Conservation (phyloP, 2,888 invertebrate species). For the Phyllotreta cruciferae region DNA sequence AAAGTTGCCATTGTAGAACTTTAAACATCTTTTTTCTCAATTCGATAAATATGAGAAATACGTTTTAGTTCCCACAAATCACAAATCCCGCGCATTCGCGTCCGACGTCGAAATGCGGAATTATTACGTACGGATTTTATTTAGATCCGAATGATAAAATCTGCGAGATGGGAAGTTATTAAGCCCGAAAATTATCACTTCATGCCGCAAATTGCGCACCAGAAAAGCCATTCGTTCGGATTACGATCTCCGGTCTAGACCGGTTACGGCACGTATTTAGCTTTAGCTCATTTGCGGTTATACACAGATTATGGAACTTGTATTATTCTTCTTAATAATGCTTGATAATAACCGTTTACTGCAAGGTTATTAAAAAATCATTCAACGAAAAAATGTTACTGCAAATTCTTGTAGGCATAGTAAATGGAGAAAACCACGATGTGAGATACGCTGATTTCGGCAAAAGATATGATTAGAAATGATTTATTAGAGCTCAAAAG, state of each 20-base stretch:
- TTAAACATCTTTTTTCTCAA: background rate
- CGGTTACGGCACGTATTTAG: background rate
- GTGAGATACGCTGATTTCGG: no score
- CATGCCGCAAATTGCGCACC: slow-evolving; percentile 11
- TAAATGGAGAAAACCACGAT: no score
- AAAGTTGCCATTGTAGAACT: background rate
- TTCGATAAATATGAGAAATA: slow-evolving; percentile 1
- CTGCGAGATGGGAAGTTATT: background rate
- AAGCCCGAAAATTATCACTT: slow-evolving; percentile 15
- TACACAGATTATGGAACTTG: background rate
- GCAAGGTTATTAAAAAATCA: no score
- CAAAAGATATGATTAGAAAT: no score
- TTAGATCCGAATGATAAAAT: slow-evolving; percentile 6
- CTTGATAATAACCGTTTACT: no score
- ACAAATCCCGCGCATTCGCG: no score
- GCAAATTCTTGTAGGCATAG: no score
- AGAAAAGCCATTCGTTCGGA: slow-evolving; percentile 18
- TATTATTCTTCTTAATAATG: no score
- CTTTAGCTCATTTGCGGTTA: slow-evolving; percentile 5
- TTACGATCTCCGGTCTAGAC: slow-evolving; percentile 18
- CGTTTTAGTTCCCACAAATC: background rate
- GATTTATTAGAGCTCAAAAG: no score
- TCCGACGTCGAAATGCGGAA: no score
- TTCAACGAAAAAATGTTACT: no score
- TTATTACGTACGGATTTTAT: slow-evolving; percentile 1